Conservation (phyloP, 2,797 vertebrate species). For the Amphiprion clarkii region DNA sequence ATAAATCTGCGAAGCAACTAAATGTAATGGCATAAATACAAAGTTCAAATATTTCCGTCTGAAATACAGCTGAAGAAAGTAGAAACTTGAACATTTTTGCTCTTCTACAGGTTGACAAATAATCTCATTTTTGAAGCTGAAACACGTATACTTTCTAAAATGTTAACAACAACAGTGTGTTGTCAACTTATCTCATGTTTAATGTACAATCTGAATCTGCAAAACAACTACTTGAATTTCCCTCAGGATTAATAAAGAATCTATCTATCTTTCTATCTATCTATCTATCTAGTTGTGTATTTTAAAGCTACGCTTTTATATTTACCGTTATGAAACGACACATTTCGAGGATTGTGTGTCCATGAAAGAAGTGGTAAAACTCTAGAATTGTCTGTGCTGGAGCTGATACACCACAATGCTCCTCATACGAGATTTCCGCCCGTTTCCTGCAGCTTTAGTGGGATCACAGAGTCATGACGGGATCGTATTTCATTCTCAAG, state of each 20-base stretch:
- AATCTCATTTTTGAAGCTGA: too few species aligned
- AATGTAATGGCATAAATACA: not conserved
- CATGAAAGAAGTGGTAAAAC: not conserved
- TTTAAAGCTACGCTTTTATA: not conserved
- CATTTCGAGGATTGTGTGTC: constrained; percentile 1
- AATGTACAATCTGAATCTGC: too few species aligned
- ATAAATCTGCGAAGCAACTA: not conserved
- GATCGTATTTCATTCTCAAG: constrained; percentile 72
- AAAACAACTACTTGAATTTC: too few species aligned
- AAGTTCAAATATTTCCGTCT: too few species aligned
- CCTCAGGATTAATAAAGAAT: too few species aligned
- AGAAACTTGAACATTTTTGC: too few species aligned
- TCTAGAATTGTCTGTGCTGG: constrained; percentile 21
- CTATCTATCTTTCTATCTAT: too few species aligned
- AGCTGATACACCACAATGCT: constrained; percentile 24
- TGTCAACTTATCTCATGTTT: too few species aligned
- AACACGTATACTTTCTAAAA: too few species aligned
- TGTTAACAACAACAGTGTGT: too few species aligned
- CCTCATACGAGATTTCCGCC: constrained; percentile 49
- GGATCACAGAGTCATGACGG: constrained; percentile 54
- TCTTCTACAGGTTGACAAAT: too few species aligned
- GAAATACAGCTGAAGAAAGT: not conserved
- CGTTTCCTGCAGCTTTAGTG: constrained; percentile 59
- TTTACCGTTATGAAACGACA: constrained; percentile 8
- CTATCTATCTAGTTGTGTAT: too few species aligned